A percentile compares a stretch with the other conserved stretches of the same genome.
Evolutionary conservation across 2,797 vertebrate genomes (phyloP).

Genomic region (Sciurus carolinensis): DNA sequence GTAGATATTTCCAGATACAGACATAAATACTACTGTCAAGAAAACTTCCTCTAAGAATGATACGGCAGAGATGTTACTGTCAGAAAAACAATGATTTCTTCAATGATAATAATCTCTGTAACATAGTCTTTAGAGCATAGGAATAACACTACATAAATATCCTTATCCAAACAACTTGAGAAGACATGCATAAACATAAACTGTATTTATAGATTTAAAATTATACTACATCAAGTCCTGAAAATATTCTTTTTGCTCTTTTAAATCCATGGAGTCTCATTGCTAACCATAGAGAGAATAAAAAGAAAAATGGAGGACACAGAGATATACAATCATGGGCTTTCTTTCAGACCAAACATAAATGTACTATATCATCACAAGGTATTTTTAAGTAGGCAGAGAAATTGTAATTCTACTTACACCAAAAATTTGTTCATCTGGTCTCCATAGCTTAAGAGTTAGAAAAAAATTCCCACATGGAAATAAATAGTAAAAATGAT

Average conservation of each 20-base stretch:
- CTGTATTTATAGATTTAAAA: constrained; percentile 74
- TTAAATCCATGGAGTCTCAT: constrained; percentile 60
- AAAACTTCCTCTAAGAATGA: constrained; percentile 77
- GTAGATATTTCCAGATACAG: constrained; percentile 67
- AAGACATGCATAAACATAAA: constrained; percentile 81
- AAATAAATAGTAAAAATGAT: neutral
- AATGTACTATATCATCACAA: neutral
- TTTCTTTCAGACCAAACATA: constrained; percentile 66
- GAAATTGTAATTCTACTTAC: constrained; percentile 59
- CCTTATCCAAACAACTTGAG: constrained; percentile 71
- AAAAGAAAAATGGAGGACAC: constrained; percentile 59
- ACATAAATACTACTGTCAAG: constrained; percentile 76
- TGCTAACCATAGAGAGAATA: constrained; percentile 44
- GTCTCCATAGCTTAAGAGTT: constrained; percentile 20
- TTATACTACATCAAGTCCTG: constrained; percentile 44
- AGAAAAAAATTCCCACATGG: constrained; percentile 14
- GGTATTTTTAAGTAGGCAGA: constrained; percentile 57
- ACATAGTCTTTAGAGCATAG: constrained; percentile 57
- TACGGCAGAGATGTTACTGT: constrained; percentile 63
- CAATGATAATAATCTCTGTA: constrained; percentile 73
- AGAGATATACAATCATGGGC: constrained; percentile 27
- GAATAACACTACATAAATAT: constrained; percentile 77
- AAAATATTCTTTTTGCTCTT: constrained; percentile 63
- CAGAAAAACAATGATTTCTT: constrained; percentile 75
- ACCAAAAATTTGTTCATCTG: constrained; percentile 32